Evolutionary conservation across 2,113 vertebrate species (phyloP), one percentile per base, ranked within the genome.

Genomic region (Pelusios castaneus): DNA sequence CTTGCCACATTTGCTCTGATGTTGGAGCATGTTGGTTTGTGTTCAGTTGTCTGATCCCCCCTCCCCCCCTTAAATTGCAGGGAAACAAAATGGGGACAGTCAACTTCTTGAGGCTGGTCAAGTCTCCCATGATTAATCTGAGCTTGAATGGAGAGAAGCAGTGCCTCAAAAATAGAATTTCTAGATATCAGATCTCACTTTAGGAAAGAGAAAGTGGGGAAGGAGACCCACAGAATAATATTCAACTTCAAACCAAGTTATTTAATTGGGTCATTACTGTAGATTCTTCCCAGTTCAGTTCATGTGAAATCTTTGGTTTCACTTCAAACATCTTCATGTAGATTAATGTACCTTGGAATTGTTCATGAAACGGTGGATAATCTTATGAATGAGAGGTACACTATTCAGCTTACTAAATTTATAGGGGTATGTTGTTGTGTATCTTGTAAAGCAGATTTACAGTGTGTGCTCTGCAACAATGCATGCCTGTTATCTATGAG

Each of bases 141-240:
- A 70, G 9, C 31, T 85, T 87, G 49, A 87, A n/a, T 92, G 77
- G 75, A 31, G 14, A 3, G 41, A 82, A 96, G 34, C 82, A 80
- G 96, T 24, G 84, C 54, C 85, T 80, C 70, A 87, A 89, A 95
- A 95, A 56, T 5, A 92, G 63, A 63, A 58, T 93, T 89, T 90
- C 45, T 80, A 41, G 24, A 49, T 85, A 84, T 81, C 45, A 34
- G 81, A 45, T 84, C 58, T 94, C 45, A 55, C 77, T 91, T 52
- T 54, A 67, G 91, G 88, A 85, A 91, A 90, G 43, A 73, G 14
- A n/a, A 94, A 21, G 49, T 38, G 70, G 24, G 9, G 19, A 70
- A 31, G 88, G 6, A 45, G 8, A 87, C 78, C 2, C 47, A 1
- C 87, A 83, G 90, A 92, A 78, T 63, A 87, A 92, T 89, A 67